Conservation (phyloP, 2,888 invertebrate species). For the Meta bourneti region DNA sequence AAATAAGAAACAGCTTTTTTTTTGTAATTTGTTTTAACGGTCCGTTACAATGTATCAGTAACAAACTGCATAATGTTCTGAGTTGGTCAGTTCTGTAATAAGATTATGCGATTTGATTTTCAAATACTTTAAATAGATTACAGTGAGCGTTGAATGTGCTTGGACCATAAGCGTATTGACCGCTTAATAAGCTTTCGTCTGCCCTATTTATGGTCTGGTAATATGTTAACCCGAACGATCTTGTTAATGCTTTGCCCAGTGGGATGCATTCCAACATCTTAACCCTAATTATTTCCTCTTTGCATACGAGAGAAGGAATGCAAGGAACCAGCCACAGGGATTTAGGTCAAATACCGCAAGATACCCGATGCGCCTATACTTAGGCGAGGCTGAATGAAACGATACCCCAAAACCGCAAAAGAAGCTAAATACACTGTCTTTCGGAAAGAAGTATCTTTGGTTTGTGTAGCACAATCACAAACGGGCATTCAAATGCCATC, state of each 20-base stretch:
- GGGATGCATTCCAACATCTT: slow-evolving; percentile 49
- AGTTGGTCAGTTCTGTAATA: no score
- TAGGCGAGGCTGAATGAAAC: neutral
- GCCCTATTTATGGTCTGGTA: neutral
- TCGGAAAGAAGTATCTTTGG: neutral
- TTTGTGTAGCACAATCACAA: neutral
- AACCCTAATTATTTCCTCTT: slow-evolving; percentile 28
- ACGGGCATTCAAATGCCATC: neutral
- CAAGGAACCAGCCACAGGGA: neutral
- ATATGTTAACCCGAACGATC: neutral
- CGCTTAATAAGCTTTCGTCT: neutral
- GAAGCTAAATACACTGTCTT: no score
- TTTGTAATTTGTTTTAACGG: no score
- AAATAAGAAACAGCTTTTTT: no score
- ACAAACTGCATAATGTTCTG: no score
- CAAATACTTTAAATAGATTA: no score
- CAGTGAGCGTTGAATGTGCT: no score
- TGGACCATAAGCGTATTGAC: no score
- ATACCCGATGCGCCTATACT: neutral
- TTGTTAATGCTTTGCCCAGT: slow-evolving; percentile 18
- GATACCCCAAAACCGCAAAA: no score
- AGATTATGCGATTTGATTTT: no score
- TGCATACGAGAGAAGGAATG: neutral
- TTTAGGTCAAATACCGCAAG: neutral
- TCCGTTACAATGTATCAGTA: no score